These are phyloP conservation scores for Pristionchus fissidentatus DNA, from an alignment of 2,888 invertebrate genomes.

Conservation along the genomic window DNA sequence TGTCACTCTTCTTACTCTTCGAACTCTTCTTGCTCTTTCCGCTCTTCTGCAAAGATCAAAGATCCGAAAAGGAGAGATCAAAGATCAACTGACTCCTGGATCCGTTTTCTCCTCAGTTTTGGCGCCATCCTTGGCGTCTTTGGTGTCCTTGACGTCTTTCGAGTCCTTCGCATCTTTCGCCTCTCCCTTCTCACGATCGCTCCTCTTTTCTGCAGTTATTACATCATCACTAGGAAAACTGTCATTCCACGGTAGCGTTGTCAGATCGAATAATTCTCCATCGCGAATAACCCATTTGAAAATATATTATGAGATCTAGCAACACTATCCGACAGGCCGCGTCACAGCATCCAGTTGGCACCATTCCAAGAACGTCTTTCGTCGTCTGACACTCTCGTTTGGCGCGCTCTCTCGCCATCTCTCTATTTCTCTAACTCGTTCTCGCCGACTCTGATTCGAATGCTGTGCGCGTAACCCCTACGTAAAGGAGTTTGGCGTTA, in stretches of 20 bases:
- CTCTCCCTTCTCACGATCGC: neutral
- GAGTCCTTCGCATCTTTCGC: neutral
- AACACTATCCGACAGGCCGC: too few species aligned
- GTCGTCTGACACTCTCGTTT: too few species aligned
- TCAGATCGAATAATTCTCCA: too few species aligned
- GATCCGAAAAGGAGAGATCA: neutral
- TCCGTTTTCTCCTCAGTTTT: neutral
- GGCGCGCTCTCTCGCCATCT: neutral
- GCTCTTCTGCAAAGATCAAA: neutral
- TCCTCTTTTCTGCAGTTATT: neutral
- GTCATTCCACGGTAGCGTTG: too few species aligned
- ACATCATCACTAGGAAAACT: neutral
- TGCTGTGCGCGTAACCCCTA: too few species aligned
- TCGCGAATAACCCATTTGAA: too few species aligned
- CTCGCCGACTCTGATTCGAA: too few species aligned
- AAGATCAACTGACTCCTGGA: neutral
- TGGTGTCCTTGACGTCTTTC: neutral
- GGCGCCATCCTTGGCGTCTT: neutral
- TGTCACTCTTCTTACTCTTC: conserved; percentile 25
- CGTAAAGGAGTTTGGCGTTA: too few species aligned
- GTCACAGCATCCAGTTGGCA: too few species aligned
- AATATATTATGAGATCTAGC: too few species aligned
- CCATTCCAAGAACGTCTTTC: too few species aligned
- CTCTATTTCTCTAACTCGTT: too few species aligned
- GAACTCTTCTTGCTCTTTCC: conserved; percentile 16